Conservation (phyloP, 2,797 vertebrate genomes). For the Parambassis ranga region DNA sequence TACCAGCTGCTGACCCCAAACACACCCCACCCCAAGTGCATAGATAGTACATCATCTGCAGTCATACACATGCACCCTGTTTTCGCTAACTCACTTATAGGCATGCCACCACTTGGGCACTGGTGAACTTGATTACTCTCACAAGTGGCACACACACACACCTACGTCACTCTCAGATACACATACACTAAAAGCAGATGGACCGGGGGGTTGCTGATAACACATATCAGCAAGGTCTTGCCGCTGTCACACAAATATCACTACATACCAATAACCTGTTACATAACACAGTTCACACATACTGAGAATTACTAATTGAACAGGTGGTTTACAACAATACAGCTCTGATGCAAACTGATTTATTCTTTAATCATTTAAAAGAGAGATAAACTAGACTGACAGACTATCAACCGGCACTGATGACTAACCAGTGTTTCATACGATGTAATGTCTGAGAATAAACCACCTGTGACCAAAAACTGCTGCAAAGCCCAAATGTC, state of each 20-base stretch:
- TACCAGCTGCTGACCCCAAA: constrained; percentile 68
- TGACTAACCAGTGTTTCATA: background rate
- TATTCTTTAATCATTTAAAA: background rate
- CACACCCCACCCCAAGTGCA: constrained; percentile 25
- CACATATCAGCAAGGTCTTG: constrained; percentile 3
- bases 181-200: constrained; percentile 29
- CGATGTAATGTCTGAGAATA: background rate
- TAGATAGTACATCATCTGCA: constrained; percentile 36
- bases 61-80: constrained; percentile 1
- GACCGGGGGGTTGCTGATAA: constrained; percentile 46
- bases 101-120: constrained; percentile 7
- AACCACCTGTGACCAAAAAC: background rate
- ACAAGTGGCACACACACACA: background rate
- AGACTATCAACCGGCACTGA: constrained; percentile 1
- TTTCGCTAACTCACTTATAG: constrained; percentile 21
- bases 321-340: constrained; percentile 29
- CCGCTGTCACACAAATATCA: constrained; percentile 21
- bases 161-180: constrained; percentile 33
- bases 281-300: constrained; percentile 2
- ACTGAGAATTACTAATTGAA: constrained; percentile 16
- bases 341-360: background rate
- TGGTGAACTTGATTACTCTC: constrained; percentile 21
- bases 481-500: background rate
- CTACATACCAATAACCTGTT: constrained; percentile 12
- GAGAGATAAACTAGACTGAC: background rate